Evolutionary conservation across 2,888 invertebrate genomes (phyloP), one percentile per base, ranked within the genome.

Genomic region (Parnassius glacialis): DNA sequence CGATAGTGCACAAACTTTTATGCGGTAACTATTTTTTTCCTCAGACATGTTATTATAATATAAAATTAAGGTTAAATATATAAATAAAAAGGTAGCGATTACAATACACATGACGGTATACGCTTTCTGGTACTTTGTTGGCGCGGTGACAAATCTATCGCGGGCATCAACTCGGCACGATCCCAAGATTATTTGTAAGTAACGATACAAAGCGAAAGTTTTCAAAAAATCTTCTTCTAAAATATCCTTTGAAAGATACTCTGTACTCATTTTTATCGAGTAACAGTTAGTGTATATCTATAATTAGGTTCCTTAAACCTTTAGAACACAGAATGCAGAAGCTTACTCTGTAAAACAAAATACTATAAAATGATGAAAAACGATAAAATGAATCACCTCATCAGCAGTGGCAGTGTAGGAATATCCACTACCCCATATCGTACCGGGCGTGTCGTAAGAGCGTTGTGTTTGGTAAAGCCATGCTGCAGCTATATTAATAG

Each of bases 231-330:
- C 68, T 48, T 81, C 74, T 16, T 83, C 78, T 52, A 85, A 70
- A 47, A 85, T 81, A 52, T 85, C 80, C 61, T 72, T 70, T 2
- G 84, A 83, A 9, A 81, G 62, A 66, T 82, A 82, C 70, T 85
- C 84, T 2, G 70, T 65, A 48, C 66, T 68, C 9, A 55, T 59
- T 13, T 47, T 55, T 11, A 52, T 52, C 25, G 43, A 59, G 43
- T 51, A 10, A 51, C 48, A 44, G 11, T 25, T 16, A 5, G 9
- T 43, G 13, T 43, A 10, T 52, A 20, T 2, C 2, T 34, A 34
- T 34, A 3, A 34, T 34, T 34, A 5, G 7, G 3, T 34, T 34
- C 5, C 34, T 7, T 34, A 1, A 3, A 34, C 34, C 34, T 20
- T 20, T 20, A 20, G 20, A 20, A 20, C 20, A 2, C 20, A 20